These are phyloP conservation scores for Limnodromus scolopaceus DNA, from an alignment of 2,797 vertebrate genomes.

Conservation along the genomic window DNA sequence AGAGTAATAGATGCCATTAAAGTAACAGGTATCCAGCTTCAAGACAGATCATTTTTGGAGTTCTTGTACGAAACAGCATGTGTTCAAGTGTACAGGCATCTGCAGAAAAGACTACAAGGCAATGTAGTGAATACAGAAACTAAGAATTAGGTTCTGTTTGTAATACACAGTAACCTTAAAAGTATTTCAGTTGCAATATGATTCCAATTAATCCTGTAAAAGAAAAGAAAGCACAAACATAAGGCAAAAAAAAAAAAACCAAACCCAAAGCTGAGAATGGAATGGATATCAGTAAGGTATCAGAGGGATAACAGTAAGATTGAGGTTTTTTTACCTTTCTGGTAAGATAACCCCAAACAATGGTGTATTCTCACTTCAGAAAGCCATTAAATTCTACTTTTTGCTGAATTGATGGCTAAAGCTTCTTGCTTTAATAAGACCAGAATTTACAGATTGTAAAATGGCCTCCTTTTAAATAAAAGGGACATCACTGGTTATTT, in stretches of 20 bases:
- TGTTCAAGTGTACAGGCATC: conserved; percentile 56
- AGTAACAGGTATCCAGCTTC: not conserved
- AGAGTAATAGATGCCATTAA: not conserved
- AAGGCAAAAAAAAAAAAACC: not conserved
- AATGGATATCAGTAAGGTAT: not conserved
- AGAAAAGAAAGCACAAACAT: conserved; percentile 45
- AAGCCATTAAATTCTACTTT: not conserved
- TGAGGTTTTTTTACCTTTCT: not conserved
- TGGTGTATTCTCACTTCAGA: not conserved
- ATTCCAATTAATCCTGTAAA: conserved; percentile 34
- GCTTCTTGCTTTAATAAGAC: not conserved
- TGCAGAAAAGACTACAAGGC: not conserved
- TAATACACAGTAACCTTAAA: not conserved
- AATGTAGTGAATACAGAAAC: not conserved
- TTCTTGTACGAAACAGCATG: conserved; percentile 40
- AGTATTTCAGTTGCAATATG: not conserved
- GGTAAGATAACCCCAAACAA: not conserved
- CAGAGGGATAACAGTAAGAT: not conserved
- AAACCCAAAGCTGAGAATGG: not conserved
- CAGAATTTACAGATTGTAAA: not conserved
- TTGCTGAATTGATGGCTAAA: not conserved
- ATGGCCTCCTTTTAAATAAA: not conserved
- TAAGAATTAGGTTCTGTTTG: not conserved
- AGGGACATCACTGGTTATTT: not conserved
- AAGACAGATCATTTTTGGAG: conserved; percentile 2